Percentiles rank a stretch among this genome's conserved stretches.
Evolutionary conservation across 2,113 vertebrate genomes (phyloP).

Genomic region (Fregetta grallaria): DNA sequence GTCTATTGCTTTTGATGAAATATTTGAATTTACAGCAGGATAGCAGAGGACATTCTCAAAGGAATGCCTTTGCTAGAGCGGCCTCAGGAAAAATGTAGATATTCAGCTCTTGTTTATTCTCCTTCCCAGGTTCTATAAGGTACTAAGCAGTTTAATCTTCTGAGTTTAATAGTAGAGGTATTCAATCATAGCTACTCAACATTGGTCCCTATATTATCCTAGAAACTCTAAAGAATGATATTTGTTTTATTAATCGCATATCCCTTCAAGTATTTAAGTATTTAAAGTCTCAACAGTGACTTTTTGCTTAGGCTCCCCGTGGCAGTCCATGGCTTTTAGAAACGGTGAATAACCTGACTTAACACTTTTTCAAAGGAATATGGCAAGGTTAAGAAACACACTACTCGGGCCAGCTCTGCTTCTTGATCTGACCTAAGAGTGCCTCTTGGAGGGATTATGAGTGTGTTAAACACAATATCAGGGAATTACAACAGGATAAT

Average conservation of each 20-base stretch:
- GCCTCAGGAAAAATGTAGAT: background rate
- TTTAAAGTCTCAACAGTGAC: background rate
- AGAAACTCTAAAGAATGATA: background rate
- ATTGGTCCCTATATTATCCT: background rate
- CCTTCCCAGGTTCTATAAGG: background rate
- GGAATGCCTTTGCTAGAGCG: background rate
- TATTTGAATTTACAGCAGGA: background rate
- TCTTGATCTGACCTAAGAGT: background rate
- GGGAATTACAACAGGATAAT: background rate
- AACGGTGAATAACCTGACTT: background rate
- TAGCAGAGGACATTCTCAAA: background rate
- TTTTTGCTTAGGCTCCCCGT: background rate
- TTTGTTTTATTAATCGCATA: background rate
- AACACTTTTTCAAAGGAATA: background rate
- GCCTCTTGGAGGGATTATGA: background rate
- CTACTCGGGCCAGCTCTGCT: background rate
- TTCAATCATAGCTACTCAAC: background rate
- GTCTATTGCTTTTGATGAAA: background rate
- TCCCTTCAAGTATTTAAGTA: background rate
- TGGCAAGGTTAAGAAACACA: background rate
- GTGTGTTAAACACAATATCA: background rate
- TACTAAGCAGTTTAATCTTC: background rate
- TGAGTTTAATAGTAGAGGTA: background rate
- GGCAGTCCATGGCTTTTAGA: background rate
- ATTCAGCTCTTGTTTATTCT: background rate